Evolutionary conservation across 2,888 invertebrate species (phyloP).

Genomic region (Lagria hirta): DNA sequence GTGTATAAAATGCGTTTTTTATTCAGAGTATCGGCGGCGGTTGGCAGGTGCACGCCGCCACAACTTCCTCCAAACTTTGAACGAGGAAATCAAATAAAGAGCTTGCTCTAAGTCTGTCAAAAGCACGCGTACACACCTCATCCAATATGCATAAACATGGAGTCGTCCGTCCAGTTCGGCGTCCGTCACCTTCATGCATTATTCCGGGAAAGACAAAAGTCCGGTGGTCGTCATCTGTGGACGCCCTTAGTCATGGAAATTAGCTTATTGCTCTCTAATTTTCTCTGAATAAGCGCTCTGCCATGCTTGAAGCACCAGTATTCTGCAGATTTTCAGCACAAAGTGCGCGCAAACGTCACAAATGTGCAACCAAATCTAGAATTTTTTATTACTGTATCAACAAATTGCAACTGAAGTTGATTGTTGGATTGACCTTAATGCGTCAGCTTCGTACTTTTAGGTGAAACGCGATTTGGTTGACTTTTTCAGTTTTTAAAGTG

Average conservation of each 20-base stretch:
- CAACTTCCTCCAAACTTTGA: constrained; percentile 31
- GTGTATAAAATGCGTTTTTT: constrained; percentile 3
- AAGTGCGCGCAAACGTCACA: too few relatives aligned
- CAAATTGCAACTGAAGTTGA: too few relatives aligned
- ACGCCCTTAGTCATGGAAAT: constrained; percentile 39
- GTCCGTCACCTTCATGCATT: constrained; percentile 51
- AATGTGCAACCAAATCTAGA: too few relatives aligned
- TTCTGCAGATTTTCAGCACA: too few relatives aligned
- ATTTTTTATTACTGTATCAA: too few relatives aligned
- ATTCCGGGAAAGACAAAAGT: constrained; percentile 43
- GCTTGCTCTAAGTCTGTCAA: constrained; percentile 39
- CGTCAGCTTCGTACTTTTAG: too few relatives aligned
- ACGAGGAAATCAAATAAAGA: constrained; percentile 39
- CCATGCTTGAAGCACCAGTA: too few relatives aligned
- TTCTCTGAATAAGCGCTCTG: too few relatives aligned
- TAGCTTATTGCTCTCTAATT: too few relatives aligned
- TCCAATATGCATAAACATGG: constrained; percentile 44
- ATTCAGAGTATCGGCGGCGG: constrained; percentile 2
- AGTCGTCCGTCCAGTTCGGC: constrained; percentile 29
- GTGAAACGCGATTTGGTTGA: too few relatives aligned
- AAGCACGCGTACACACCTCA: constrained; percentile 44
- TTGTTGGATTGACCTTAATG: too few relatives aligned
- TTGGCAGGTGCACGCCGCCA: constrained; percentile 24
- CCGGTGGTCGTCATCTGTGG: constrained; percentile 37
- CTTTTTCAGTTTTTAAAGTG: too few relatives aligned